A percentile compares a stretch with the other conserved stretches of the same genome.
Evolutionary conservation across 2,797 vertebrate species (phyloP).

Genomic region (Artibeus lituratus): DNA sequence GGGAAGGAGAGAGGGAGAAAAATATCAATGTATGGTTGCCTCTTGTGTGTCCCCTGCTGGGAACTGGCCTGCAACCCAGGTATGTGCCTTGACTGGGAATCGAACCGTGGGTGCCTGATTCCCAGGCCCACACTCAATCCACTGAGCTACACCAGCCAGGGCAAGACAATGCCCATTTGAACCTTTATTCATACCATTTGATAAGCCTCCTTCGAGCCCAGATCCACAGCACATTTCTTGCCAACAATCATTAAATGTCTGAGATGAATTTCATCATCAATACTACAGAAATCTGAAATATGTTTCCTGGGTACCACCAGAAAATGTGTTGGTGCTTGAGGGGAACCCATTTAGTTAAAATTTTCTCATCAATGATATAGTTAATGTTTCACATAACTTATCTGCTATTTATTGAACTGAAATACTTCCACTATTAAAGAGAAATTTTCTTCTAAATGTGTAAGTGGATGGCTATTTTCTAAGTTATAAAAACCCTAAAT

Average conservation of each 20-base stretch:
- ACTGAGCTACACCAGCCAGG: too few relatives aligned
- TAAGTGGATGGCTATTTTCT: background rate
- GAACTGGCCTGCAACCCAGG: too few relatives aligned
- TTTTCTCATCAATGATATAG: background rate
- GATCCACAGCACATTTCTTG: constrained; percentile 87
- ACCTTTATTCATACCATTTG: constrained; percentile 82
- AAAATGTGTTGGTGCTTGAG: constrained; percentile 92
- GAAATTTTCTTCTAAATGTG: background rate
- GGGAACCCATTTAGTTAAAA: constrained; percentile 60
- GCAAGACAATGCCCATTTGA: constrained; percentile 89
- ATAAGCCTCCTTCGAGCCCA: constrained; percentile 87
- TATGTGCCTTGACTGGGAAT: too few relatives aligned
- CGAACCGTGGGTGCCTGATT: too few relatives aligned
- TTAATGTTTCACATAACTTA: background rate
- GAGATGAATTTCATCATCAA: constrained; percentile 89
- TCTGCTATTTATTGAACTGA: background rate
- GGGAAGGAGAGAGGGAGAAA: too few relatives aligned
- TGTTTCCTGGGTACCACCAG: constrained; percentile 91
- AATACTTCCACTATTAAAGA: background rate
- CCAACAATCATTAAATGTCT: constrained; percentile 93
- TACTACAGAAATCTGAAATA: constrained; percentile 87
- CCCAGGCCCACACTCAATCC: too few relatives aligned
- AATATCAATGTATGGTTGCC: too few relatives aligned
- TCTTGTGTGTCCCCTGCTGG: too few relatives aligned
- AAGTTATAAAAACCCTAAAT: background rate